A percentile compares a stretch with the other conserved stretches of the same genome.
Conservation (phyloP, 2,113 vertebrate species). For the Axis porcinus region DNA sequence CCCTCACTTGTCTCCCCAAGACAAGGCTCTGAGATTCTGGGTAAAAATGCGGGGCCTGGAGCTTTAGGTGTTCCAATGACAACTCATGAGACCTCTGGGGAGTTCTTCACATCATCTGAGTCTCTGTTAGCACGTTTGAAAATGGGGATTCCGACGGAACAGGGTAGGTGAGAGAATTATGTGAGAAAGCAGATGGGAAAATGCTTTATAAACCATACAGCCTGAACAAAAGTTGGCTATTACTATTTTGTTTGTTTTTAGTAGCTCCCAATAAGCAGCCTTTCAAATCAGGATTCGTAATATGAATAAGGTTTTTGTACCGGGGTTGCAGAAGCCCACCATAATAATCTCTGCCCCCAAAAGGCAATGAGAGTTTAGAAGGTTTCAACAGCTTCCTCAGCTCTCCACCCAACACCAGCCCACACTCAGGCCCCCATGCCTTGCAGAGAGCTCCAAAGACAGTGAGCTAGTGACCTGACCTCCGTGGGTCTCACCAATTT, state of each 20-base stretch:
- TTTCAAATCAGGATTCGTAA: neutral
- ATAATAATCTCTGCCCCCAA: neutral
- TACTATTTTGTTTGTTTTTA: neutral
- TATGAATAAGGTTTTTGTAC: neutral
- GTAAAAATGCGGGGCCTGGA: neutral
- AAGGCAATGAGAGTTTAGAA: neutral
- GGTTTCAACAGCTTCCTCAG: neutral
- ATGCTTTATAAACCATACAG: neutral
- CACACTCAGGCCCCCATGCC: neutral
- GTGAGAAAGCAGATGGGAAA: neutral
- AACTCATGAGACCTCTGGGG: neutral
- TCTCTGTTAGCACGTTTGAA: neutral
- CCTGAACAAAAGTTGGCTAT: neutral
- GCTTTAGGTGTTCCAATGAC: neutral
- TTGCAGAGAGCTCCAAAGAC: neutral
- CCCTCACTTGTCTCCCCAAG: neutral
- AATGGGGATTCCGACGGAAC: neutral
- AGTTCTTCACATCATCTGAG: neutral
- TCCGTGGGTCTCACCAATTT: neutral
- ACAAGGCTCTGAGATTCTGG: neutral
- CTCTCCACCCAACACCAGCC: fast-evolving
- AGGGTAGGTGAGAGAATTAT: neutral
- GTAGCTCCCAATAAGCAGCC: neutral
- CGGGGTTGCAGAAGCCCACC: neutral
- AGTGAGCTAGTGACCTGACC: neutral